Conservation (phyloP, 2,888 invertebrate species). For the Ophonus ardosiacus region DNA sequence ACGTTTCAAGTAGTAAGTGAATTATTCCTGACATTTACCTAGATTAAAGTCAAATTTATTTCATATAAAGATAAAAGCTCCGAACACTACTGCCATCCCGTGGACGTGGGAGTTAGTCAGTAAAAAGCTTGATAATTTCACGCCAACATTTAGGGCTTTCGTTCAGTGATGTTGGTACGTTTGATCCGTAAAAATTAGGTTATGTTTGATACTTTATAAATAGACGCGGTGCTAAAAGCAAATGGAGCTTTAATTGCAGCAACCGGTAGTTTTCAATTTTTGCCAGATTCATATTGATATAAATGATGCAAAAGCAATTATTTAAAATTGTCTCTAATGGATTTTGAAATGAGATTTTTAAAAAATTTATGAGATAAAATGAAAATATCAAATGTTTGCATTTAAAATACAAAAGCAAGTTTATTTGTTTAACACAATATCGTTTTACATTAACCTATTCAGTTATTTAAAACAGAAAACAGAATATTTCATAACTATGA, state of each 20-base stretch:
- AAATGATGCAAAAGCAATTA: constrained; percentile 1
- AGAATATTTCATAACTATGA: too few relatives aligned
- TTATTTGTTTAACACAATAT: too few relatives aligned
- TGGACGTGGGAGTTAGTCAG: too few relatives aligned
- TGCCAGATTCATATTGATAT: not conserved
- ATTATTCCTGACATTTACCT: constrained; percentile 2
- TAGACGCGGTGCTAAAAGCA: not conserved
- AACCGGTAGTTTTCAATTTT: not conserved
- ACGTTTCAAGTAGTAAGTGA: constrained; percentile 13
- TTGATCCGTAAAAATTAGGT: constrained; percentile 29
- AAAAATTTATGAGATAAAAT: too few relatives aligned
- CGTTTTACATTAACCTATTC: too few relatives aligned
- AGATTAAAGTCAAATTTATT: constrained; percentile 29
- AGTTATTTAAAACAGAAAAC: too few relatives aligned
- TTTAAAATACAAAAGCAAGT: too few relatives aligned
- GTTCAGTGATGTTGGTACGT: constrained; percentile 10
- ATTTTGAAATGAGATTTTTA: not conserved
- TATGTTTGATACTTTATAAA: constrained; percentile 7
- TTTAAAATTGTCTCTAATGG: not conserved
- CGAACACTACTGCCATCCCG: not conserved
- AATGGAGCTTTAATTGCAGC: constrained; percentile 11
- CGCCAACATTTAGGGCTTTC: not conserved
- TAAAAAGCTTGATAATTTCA: constrained; percentile 14
- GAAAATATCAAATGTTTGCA: too few relatives aligned
- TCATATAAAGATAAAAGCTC: constrained; percentile 19